These are phyloP conservation scores for Hermodice carunculata DNA, from an alignment of 2,888 invertebrate species.

Conservation along the genomic window DNA sequence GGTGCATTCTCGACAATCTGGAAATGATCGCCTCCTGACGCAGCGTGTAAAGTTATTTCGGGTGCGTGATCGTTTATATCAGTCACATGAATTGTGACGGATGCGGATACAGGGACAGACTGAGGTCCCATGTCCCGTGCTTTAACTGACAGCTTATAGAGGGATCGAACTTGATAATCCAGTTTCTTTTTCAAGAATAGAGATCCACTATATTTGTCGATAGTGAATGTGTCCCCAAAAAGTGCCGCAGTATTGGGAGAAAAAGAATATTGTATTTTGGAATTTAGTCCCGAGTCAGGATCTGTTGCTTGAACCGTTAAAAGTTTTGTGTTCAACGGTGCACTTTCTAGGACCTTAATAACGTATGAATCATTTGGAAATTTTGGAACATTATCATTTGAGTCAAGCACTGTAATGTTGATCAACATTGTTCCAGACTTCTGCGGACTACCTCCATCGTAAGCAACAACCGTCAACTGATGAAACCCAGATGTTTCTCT, in stretches of 20 bases:
- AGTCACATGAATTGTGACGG: constrained; percentile 4
- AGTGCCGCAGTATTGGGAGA: not conserved
- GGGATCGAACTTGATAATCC: constrained; percentile 9
- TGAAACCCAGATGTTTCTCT: constrained; percentile 1
- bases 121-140: constrained; percentile 6
- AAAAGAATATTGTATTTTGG: constrained; percentile 9
- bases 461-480: constrained; percentile 1
- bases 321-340: constrained; percentile 5
- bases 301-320: constrained; percentile 18
- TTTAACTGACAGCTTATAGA: constrained; percentile 2
- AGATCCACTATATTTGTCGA: constrained; percentile 4
- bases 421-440: constrained; percentile 5
- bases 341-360: constrained; percentile 6
- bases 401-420: constrained; percentile 17
- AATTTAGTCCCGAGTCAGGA: constrained; percentile 19
- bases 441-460: constrained; percentile 11
- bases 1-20: constrained; percentile 12
- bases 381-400: constrained; percentile 18
- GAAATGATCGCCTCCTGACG: not conserved
- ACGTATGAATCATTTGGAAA: constrained; percentile 19
- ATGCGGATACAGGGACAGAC: constrained; percentile 8
- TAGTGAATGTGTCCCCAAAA: constrained; percentile 8
- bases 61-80: constrained; percentile 18
- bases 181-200: constrained; percentile 10
- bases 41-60: constrained; percentile 7